Percentiles rank a stretch among this genome's conserved stretches.
These are phyloP conservation scores for Pollenia labialis DNA, from an alignment of 2,888 invertebrate genomes.

Conservation along the genomic window DNA sequence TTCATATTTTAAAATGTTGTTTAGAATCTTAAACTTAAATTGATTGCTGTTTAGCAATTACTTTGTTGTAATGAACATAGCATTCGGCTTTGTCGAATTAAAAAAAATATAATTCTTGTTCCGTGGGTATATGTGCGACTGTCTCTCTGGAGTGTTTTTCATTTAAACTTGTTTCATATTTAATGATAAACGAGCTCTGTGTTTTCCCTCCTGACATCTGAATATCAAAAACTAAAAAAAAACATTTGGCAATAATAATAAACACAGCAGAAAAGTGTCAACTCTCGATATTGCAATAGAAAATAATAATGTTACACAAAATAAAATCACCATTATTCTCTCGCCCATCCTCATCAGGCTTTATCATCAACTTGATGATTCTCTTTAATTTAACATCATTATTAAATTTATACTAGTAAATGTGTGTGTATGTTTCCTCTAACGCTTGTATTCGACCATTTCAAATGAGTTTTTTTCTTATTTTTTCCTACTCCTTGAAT, in stretches of 20 bases:
- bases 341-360: constrained; percentile 21
- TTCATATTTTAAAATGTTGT: too few species aligned
- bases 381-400: constrained; percentile 34
- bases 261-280: constrained; percentile 40
- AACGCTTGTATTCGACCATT: constrained; percentile 23
- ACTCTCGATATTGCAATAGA: constrained; percentile 59
- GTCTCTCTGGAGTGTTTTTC: constrained; percentile 55
- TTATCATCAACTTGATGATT: constrained; percentile 13
- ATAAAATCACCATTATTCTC: constrained; percentile 19
- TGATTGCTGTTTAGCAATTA: not conserved
- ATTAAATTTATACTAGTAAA: constrained; percentile 26
- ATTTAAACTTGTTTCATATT: constrained; percentile 69
- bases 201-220: constrained; percentile 30
- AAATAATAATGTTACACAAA: constrained; percentile 35
- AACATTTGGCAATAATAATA: not conserved
- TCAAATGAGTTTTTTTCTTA: constrained; percentile 27
- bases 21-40: not conserved
- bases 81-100: not conserved
- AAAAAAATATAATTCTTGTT: not conserved
- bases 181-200: constrained; percentile 69
- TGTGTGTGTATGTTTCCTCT: not conserved
- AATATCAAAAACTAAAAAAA: not conserved
- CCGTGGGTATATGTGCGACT: not conserved
- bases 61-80: not conserved
- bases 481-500: not conserved